Evolutionary conservation across 2,797 vertebrate species (phyloP), one percentile per base, ranked within the genome.

Genomic region (Perodicticus potto): DNA sequence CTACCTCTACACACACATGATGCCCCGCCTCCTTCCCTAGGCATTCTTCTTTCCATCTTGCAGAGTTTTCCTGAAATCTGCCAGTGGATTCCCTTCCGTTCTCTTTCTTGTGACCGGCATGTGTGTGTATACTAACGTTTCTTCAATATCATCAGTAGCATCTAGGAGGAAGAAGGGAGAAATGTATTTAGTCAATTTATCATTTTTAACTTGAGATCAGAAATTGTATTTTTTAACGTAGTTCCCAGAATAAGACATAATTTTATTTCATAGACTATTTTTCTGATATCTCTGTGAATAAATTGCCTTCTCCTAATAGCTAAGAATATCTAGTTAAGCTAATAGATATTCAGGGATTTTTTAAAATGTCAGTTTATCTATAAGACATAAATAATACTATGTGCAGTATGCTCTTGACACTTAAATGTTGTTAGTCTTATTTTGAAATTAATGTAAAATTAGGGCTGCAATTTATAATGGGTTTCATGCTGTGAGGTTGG

Each of bases 401-500:
- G 22, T 76, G 16, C 12, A 32, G 7, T 29, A 61, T 37, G 16
- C 49, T 92, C 82, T 88, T 81, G 88, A 61, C 45, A 88, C 25
- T 96, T 97, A 92, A 32, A 40, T 72, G 92, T 83, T 83, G 63
- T 91, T 96, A 92, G 74, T 86, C 45, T 96, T 96, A 17, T 86
- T 95, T 94, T 93, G 57, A 43, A 91, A 80, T 94, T 92, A n/a
- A 90, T 70, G 59, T 93, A 86, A 94, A 92, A 88, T 92, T 82
- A 90, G 76, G 16, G 34, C 34, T 78, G n/a, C 7, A 76, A 29
- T 92, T 94, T 76, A 88, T 86, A 92, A 81, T 45, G 29, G 61
- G 29, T 9, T 84, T 70, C 72, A 61, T 69, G 61, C 61, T 87
- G n/a, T 57, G 34, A 89, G 53, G 40, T 14, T 96, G 80, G 73